Evolutionary conservation across 2,797 vertebrate species (phyloP), one percentile per base, ranked within the genome.

Genomic region (Bryconaethiops microstoma): DNA sequence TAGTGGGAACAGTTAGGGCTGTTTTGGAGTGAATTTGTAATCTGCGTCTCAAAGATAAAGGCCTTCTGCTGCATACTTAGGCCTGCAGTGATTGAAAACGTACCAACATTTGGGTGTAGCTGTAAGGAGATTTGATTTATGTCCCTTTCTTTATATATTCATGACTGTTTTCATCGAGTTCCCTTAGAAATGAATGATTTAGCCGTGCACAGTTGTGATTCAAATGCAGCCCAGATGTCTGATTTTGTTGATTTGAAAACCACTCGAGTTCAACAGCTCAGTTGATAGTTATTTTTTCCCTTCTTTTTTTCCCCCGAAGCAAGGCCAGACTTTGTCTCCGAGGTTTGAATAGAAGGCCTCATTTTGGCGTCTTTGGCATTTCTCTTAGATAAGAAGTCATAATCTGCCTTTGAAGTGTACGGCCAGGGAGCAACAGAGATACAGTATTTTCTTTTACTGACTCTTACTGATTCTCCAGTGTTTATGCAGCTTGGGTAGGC

Each of bases 41-140:
- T 70, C 60, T 73, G 69, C 80, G 62, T 73, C 72, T 69, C 59
- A 76, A 77, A 74, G 74, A 78, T 35, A 76, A 67, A 35, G 40
- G 62, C 50, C 25, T 23, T 39, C 52, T 23, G 29, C 74, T 48
- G 6, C 62, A 16, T 69, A 67, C 39, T 78, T 63, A 79, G 79
- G 81, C 77, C 77, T 65, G 21, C 74, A 19, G 57, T 75, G 77
- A 83, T 72, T 85, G 85, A 86, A 85, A 88, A 89, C 73, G 86
- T 80, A 76, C 64, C 71, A 77, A 83, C 85, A 83, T 74, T 76
- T 71, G 76, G n/a, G 25, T 55, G 40, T 63, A 74, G 83, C 78
- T 81, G 84, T 79, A 84, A 86, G 86, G 84, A 86, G 84, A 88
- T 89, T 82, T 81, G 81, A 86, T 87, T 80, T 70, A 85, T 86